Evolutionary conservation across 2,797 vertebrate genomes (phyloP), one percentile per base, ranked within the genome.

Genomic region (Toxotes lorentzi): DNA sequence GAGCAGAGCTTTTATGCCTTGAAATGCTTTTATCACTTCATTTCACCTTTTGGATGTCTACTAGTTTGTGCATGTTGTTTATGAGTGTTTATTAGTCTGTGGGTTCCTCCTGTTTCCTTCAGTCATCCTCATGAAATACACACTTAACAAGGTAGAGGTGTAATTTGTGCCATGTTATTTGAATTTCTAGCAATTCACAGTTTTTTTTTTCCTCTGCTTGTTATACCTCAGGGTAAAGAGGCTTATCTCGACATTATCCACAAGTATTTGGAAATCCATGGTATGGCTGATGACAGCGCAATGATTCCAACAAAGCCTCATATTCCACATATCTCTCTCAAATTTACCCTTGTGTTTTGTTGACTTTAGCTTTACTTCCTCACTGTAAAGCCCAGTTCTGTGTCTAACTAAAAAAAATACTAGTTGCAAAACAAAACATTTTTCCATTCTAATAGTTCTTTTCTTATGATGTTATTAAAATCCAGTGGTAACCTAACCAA

Each of bases 231-330:
- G 96, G 95, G 94, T 74, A 96, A 96, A 91, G 93, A 90, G 72
- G 82, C 90, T 56, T 97, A 97, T 70, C 84, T 97, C 93, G 95
- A 96, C 53, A 83, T 96, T 65, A 96, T 97, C 81, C 95, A 97
- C 81, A 96, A 94, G 2, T 95, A 96, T 12, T 93, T 95, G 82
- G 96, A 97, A 76, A 93, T 97, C 14, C 96, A 97, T 3, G 96
- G 95, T 13, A 97, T 96, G 0, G 96, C 95, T 5, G 93, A 97
- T 0, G 88, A 92, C 3, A 91, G 91, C 4, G 79, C 89, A 72
- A 83, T 87, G n/a, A 94, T 97, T 81, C 96, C 96, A 0, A 30
- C 27, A 30, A 45, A 48, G 4, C 4, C 23, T 24, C n/a, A 19
- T 41, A 35, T 21, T 23, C n/a, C 21, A 9, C 48, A 51, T 7